Evolutionary conservation across 2,113 vertebrate genomes (phyloP).

Genomic region (mouse (Mus musculus)): DNA sequence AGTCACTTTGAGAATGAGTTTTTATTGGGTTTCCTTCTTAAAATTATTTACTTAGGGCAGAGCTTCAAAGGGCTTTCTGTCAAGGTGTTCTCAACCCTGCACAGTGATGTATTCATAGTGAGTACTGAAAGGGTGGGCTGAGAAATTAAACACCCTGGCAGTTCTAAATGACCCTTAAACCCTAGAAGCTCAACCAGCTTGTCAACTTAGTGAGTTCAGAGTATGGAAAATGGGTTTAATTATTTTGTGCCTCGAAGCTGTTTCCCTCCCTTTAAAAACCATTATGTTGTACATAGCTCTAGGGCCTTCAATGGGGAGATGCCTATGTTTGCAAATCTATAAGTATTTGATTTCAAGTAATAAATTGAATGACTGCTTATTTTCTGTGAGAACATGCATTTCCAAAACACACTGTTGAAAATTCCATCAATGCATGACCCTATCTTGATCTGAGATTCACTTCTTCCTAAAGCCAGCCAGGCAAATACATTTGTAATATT

Average conservation of each 20-base stretch:
- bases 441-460: slow-evolving; percentile 75
- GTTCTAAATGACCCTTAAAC: slow-evolving; percentile 62
- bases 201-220: slow-evolving; percentile 66
- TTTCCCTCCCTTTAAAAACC: slow-evolving; percentile 59
- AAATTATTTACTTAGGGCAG: slow-evolving; percentile 47
- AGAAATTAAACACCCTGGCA: slow-evolving; percentile 44
- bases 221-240: slow-evolving; percentile 68
- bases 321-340: slow-evolving; percentile 77
- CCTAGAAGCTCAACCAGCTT: slow-evolving; percentile 60
- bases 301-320: slow-evolving; percentile 78
- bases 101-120: slow-evolving; percentile 41
- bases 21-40: slow-evolving; percentile 54
- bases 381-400: slow-evolving; percentile 80
- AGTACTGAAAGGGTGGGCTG: slow-evolving; percentile 50
- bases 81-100: slow-evolving; percentile 67
- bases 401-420: slow-evolving; percentile 76
- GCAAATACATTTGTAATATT: slow-evolving; percentile 86
- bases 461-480: slow-evolving; percentile 80
- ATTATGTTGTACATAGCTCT: slow-evolving; percentile 61
- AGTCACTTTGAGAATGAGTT: slow-evolving; percentile 83
- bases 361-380: slow-evolving; percentile 81
- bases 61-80: slow-evolving; percentile 67
- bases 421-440: slow-evolving; percentile 84
- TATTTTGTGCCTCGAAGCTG: slow-evolving; percentile 75
- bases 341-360: slow-evolving; percentile 81